Evolutionary conservation across 2,888 invertebrate genomes (phyloP).

Genomic region (Epicampocera succincta): DNA sequence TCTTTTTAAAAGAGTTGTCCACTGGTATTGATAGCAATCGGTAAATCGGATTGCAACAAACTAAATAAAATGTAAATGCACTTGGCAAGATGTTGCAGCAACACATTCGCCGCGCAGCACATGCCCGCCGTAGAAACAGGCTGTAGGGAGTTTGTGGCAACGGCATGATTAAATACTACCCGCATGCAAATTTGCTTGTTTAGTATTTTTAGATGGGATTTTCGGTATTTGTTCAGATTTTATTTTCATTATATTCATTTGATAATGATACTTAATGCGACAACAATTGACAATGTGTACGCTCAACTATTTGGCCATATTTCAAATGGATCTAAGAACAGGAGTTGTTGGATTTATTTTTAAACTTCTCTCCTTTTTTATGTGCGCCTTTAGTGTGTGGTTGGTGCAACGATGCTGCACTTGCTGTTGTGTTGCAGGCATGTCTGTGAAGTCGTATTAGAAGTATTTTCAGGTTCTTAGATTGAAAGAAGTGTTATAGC

Average conservation of each 20-base stretch:
- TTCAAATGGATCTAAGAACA: slow-evolving; percentile 46
- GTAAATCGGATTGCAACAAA: slow-evolving; percentile 56
- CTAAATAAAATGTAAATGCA: slow-evolving; percentile 57
- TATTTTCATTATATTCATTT: slow-evolving; percentile 50
- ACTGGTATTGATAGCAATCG: slow-evolving; percentile 63
- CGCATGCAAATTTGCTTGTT: slow-evolving; percentile 46
- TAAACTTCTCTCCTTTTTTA: slow-evolving; percentile 13
- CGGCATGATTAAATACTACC: slow-evolving; percentile 63
- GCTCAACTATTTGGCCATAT: slow-evolving; percentile 44
- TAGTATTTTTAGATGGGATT: slow-evolving; percentile 52
- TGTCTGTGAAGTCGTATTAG: not conserved
- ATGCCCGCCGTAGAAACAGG: not conserved
- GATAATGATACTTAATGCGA: slow-evolving; percentile 57
- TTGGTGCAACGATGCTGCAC: slow-evolving; percentile 14
- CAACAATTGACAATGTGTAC: slow-evolving; percentile 63
- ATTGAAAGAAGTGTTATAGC: slow-evolving; percentile 59
- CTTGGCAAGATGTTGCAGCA: slow-evolving; percentile 23
- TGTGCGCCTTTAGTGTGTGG: not conserved
- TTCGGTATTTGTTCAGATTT: slow-evolving; percentile 34
- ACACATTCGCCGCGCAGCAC: not conserved
- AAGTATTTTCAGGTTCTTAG: slow-evolving; percentile 9
- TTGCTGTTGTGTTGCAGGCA: not conserved
- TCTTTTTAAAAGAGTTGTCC: slow-evolving; percentile 66
- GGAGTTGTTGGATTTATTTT: slow-evolving; percentile 49
- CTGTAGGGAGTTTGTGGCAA: slow-evolving; percentile 49